Base-by-base conservation (phyloP, 2,113 vertebrate genomes). In the Nipponia nippon region DNA sequence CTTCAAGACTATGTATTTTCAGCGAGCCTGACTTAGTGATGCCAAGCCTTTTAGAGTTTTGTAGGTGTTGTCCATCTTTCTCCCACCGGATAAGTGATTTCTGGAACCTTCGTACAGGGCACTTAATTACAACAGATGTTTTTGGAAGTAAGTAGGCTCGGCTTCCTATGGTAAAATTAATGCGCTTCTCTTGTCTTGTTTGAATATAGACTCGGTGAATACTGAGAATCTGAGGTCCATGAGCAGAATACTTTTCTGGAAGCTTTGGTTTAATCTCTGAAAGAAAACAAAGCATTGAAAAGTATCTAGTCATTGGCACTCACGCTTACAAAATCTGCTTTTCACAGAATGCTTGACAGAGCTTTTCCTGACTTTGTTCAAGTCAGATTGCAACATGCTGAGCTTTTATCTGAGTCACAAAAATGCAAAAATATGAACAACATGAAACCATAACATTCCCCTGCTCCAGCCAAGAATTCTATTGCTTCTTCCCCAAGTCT, bases 71-170 rank as follows among this genome's bases (percentile, higher is more conserved):
- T 3, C 98, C 98, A 2, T 99, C 99, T 72, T 99, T 99, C 96
- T 99, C 98, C 99, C 99, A 99, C 13, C n/a, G 98, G 91, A 99
- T 98, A 38, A 97, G 98, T 10, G 97, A 93, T 81, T 99, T 99
- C 72, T 98, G 99, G 97, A 99, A 99, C 58, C 97, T 94, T 27
- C 98, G 96, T 46, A 99, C 98, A 0, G 99, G 99, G 86, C 99
- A 99, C 79, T 98, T 99, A 83, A 99, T 98, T 3, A 99, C 96
- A 77, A 99, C 97, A 0, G 99, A 99, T 4, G 99, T 99, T 95
- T 99, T 98, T n/a, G 99, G 99, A 30, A 99, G 98, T 18, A 99
- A 90, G 87, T 99, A 99, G 58, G 99, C 99, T 16, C 99, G 98
- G 83, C 99, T 98, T 2, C 99, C 99, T 0, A 99, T 34, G 2